These are phyloP conservation scores for Chrysoperla carnea DNA, from an alignment of 1,140 invertebrate genomes.

Conservation along the genomic window DNA sequence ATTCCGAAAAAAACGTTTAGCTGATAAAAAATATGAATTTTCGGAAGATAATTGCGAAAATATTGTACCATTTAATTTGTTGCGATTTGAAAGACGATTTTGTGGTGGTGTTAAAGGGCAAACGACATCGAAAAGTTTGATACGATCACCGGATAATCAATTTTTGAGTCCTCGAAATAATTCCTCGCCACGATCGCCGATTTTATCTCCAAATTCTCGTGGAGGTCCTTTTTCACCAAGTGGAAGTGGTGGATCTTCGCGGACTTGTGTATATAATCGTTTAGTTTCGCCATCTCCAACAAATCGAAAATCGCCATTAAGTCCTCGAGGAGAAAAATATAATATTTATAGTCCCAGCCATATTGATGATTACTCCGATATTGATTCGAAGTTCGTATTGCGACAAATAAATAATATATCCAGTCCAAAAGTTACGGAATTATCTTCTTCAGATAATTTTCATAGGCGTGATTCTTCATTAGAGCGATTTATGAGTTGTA, in stretches of 20 bases:
- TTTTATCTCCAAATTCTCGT: constrained; percentile 20
- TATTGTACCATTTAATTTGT: constrained; percentile 53
- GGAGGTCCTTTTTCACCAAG: constrained; percentile 18
- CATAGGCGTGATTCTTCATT: background rate
- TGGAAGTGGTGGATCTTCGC: constrained; percentile 4
- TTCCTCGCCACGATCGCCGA: constrained; percentile 14
- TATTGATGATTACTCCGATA: constrained; percentile 20
- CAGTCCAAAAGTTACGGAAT: constrained; percentile 2
- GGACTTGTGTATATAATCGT: constrained; percentile 16
- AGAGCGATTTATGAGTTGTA: background rate
- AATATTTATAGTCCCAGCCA: constrained; percentile 19
- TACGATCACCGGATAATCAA: constrained; percentile 16
- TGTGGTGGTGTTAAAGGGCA: constrained; percentile 8
- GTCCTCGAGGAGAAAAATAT: constrained; percentile 16
- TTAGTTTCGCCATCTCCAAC: constrained; percentile 16
- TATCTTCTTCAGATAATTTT: constrained; percentile 1
- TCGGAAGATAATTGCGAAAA: constrained; percentile 73
- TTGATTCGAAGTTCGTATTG: constrained; percentile 18
- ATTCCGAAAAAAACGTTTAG: constrained; percentile 60
- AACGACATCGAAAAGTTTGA: constrained; percentile 10
- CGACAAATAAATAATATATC: constrained; percentile 12
- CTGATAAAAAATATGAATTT: constrained; percentile 85
- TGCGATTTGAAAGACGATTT: constrained; percentile 17
- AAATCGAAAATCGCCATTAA: constrained; percentile 21
- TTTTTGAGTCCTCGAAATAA: constrained; percentile 19